phyloP scores from a whole-genome alignment of 2,113 vertebrate species.

The Scomber colias region DNA sequence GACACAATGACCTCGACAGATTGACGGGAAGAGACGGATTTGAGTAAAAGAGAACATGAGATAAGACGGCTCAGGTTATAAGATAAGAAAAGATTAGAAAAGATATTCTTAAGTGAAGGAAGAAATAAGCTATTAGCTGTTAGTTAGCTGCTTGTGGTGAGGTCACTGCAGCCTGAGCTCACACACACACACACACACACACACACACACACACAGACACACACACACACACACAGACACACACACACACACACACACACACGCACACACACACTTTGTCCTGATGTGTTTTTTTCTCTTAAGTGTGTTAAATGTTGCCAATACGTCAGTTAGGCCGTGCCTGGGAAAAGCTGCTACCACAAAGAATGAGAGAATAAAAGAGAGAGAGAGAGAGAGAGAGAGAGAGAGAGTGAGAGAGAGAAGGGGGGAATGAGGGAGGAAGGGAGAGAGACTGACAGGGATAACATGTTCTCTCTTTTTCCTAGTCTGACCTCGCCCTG shows the following conservation, averaged over 20 bases:
- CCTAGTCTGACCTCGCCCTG: slow-evolving; percentile 48
- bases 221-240: background rate
- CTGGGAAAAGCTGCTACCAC: slow-evolving; percentile 39
- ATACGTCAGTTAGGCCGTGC: slow-evolving; percentile 33
- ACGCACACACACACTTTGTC: slow-evolving; percentile 4
- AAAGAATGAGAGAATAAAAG: background rate
- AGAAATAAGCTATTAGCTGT: background rate
- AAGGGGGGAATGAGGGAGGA: too few relatives aligned
- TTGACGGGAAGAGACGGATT: background rate
- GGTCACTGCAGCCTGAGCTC: background rate
- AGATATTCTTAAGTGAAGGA: background rate
- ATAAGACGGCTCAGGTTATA: slow-evolving; percentile 6
- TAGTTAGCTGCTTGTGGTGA: background rate
- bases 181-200: background rate
- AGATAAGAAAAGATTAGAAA: slow-evolving; percentile 19
- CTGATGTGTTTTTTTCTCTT: slow-evolving; percentile 9
- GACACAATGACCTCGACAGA: background rate
- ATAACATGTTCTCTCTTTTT: slow-evolving; percentile 17
- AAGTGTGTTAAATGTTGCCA: slow-evolving; percentile 31
- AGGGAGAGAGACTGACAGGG: slow-evolving; percentile 15
- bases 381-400: background rate
- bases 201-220: background rate
- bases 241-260: background rate
- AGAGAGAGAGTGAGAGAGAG: too few relatives aligned
- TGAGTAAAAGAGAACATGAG: background rate